A percentile compares a stretch with the other conserved stretches of the same genome.
Conservation (phyloP, 2,797 vertebrate genomes). For the Hoplostethus mediterraneus region DNA sequence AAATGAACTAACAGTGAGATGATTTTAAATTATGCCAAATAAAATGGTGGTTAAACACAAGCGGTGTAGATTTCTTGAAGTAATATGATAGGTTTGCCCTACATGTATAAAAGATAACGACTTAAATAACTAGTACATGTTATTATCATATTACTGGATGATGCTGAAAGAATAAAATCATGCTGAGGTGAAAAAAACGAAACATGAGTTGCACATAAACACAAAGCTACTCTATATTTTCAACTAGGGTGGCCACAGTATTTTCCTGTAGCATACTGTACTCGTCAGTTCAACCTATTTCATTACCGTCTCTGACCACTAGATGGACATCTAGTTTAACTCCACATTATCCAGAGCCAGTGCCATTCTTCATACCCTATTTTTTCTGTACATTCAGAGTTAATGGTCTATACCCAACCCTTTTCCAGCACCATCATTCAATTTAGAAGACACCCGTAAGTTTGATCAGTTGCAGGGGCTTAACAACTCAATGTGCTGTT, state of each 20-base stretch:
- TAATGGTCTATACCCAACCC: slow-evolving; percentile 69
- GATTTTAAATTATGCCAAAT: slow-evolving; percentile 91
- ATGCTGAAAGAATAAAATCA: background rate
- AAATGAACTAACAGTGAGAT: slow-evolving; percentile 90
- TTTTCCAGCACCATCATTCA: slow-evolving; percentile 67
- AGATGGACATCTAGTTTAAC: slow-evolving; percentile 70
- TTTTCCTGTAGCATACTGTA: background rate
- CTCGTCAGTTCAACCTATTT: background rate
- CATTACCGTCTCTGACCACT: slow-evolving; percentile 71
- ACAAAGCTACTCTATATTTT: slow-evolving; percentile 19
- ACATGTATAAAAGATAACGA: background rate
- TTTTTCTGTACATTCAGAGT: slow-evolving; percentile 57
- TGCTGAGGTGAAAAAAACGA: background rate
- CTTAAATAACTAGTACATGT: background rate
- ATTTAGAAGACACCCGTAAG: slow-evolving; percentile 52
- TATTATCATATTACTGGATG: background rate
- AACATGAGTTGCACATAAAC: slow-evolving; percentile 34
- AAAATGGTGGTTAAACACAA: slow-evolving; percentile 79
- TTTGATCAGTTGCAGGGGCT: slow-evolving; percentile 56
- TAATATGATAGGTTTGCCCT: background rate
- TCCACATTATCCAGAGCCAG: background rate
- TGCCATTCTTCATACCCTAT: slow-evolving; percentile 37
- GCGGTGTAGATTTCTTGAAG: background rate
- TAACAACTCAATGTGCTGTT: slow-evolving; percentile 50
- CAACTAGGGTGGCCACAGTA: slow-evolving; percentile 53